A percentile compares a stretch with the other conserved stretches of the same genome.
phyloP scores from a whole-genome alignment of 2,888 invertebrate species.

The Neria commutata region DNA sequence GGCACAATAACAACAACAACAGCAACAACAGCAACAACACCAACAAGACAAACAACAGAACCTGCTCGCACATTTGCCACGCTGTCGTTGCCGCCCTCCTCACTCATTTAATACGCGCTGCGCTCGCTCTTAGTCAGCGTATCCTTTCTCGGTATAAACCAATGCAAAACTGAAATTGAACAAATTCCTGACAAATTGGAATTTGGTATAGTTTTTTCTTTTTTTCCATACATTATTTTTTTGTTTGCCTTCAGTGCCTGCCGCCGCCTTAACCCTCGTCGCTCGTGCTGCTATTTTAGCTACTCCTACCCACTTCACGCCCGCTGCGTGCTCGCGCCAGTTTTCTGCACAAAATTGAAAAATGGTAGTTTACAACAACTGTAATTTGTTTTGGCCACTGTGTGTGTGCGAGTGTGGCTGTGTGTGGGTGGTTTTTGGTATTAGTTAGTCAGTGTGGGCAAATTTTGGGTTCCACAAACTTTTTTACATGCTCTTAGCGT shows the following conservation, averaged over 20 bases:
- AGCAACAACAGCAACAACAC: not conserved
- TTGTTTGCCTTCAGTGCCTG: constrained; percentile 34
- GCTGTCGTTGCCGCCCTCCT: too few relatives aligned
- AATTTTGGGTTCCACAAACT: not conserved
- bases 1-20: not conserved
- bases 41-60: not conserved
- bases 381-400: constrained; percentile 45
- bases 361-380: constrained; percentile 53
- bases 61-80: not conserved
- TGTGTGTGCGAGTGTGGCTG: not conserved
- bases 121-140: too few relatives aligned
- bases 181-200: constrained; percentile 60
- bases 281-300: not conserved
- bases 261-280: too few relatives aligned
- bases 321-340: constrained; percentile 3
- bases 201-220: constrained; percentile 52
- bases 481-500: not conserved
- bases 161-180: constrained; percentile 57
- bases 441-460: not conserved
- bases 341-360: constrained; percentile 41
- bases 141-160: constrained; percentile 6
- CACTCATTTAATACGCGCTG: too few relatives aligned
- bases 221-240: constrained; percentile 36
- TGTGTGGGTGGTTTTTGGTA: not conserved
- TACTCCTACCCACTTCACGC: not conserved